phyloP scores from a whole-genome alignment of 2,797 vertebrate genomes.

The Gephyroberyx darwinii region DNA sequence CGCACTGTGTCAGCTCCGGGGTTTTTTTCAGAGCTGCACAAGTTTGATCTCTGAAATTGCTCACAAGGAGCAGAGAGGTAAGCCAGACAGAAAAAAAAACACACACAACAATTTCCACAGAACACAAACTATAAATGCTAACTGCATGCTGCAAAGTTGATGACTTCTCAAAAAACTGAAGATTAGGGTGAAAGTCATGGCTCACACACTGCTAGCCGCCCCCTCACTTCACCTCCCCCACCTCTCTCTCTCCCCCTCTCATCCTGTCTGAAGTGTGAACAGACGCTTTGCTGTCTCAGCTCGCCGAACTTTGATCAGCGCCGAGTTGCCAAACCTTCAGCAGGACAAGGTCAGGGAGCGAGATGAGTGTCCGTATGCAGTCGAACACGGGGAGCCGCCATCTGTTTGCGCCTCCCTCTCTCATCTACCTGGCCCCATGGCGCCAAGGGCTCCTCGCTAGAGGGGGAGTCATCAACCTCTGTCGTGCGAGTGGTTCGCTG shows the following conservation, averaged over 20 bases:
- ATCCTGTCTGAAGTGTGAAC: slow-evolving; percentile 58
- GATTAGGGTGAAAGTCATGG: slow-evolving; percentile 59
- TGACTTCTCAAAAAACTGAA: slow-evolving; percentile 66
- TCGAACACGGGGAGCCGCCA: slow-evolving; percentile 60
- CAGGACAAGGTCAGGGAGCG: slow-evolving; percentile 69
- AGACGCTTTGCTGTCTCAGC: slow-evolving; percentile 71
- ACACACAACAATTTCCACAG: slow-evolving; percentile 50
- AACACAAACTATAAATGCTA: slow-evolving; percentile 57
- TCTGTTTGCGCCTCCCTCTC: slow-evolving; percentile 62
- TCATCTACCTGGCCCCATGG: slow-evolving; percentile 31
- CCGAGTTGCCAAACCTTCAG: slow-evolving; percentile 61
- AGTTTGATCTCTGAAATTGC: slow-evolving; percentile 50
- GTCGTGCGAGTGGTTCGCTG: slow-evolving; percentile 29
- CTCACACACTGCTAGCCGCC: slow-evolving; percentile 20
- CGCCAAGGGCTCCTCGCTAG: slow-evolving; percentile 43
- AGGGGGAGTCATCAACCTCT: slow-evolving; percentile 55
- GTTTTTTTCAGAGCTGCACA: slow-evolving; percentile 45
- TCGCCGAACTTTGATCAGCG: slow-evolving; percentile 68
- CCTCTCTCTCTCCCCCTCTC: neutral
- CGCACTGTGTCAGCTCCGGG: slow-evolving; percentile 14
- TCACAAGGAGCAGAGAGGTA: slow-evolving; percentile 32
- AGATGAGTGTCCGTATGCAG: slow-evolving; percentile 56
- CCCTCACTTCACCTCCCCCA: neutral
- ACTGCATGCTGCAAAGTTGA: slow-evolving; percentile 63
- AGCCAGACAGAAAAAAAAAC: slow-evolving; percentile 36